Evolutionary conservation across 2,113 vertebrate genomes (phyloP), one percentile per base, ranked within the genome.

Genomic region (Galemys pyrenaicus): DNA sequence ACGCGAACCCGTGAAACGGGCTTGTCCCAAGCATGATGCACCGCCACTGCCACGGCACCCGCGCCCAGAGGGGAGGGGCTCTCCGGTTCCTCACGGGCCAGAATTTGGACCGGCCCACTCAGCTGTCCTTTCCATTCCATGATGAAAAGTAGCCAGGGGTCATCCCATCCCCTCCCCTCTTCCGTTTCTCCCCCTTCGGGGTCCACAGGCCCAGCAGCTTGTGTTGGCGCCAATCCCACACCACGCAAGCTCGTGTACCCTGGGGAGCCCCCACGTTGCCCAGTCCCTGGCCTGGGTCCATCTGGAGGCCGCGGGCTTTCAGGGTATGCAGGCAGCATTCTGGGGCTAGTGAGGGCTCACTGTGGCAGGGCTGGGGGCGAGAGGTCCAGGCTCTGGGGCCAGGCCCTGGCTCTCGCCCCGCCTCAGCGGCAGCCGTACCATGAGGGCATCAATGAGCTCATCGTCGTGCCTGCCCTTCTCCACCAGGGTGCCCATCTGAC

Each of bases 401-500:
- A 1, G 0, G 71, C 24, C 46, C 77, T 10, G 30, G 75, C 24
- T 3, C 89, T 98, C 98, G 62, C 95, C 98, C 98, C 99, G 97
- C 17, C 41, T 1, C 30, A 44, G 86, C 0, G 46, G 9, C 46
- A 86, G 58, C 75, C 65, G 0, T 98, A 99, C 99, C 99, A 99
- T 94, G 77, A 99, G 97, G 39, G 98, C 98, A 0, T 99, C 98
- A 32, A 99, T 97, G 24, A 99, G 98, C 89, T 99, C 99, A 10
- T 99, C 98, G 0, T 99, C 99, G 0, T 99, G 99, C 84, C 98
- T 98, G 4, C 99, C 99, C 92, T 99, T 99, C 81, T 99, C 99
- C 96, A 98, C 92, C 41, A 99, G 97, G 10, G 98, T 99, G 62
- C 96, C 58, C 90, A 99, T 97, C 92, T 99, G 99, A 68, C 49